These are phyloP conservation scores for Leptinotarsa defecta DNA, from an alignment of 1,140 invertebrate genomes.

Conservation along the genomic window DNA sequence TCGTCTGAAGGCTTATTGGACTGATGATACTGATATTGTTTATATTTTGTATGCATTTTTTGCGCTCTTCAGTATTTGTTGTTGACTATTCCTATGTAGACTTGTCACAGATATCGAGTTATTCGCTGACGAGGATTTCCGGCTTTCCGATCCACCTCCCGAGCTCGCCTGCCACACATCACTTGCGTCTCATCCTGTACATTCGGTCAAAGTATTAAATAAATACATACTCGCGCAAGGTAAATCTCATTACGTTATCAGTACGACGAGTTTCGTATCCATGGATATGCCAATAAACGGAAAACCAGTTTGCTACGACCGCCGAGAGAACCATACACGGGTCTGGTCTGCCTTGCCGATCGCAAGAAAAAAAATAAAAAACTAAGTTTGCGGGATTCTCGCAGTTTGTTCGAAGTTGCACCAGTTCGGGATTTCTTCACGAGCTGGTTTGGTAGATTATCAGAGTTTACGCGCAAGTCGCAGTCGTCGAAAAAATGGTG, in stretches of 20 bases:
- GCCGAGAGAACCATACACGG: slow-evolving; percentile 1
- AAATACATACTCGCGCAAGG: slow-evolving; percentile 14
- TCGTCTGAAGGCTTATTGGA: neutral
- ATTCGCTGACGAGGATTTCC: neutral
- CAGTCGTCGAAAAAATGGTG: neutral
- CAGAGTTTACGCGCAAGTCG: neutral
- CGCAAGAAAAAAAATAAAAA: neutral
- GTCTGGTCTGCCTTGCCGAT: neutral
- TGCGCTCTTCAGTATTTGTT: neutral
- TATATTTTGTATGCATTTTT: neutral
- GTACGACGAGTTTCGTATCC: slow-evolving; percentile 16
- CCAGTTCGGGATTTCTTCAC: neutral
- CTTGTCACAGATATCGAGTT: neutral
- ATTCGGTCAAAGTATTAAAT: slow-evolving; percentile 11
- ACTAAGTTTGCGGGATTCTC: neutral
- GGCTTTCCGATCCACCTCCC: neutral
- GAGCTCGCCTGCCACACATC: neutral
- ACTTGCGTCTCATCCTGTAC: neutral
- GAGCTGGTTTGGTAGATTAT: neutral
- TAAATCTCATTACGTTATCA: slow-evolving; percentile 28
- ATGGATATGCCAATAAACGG: slow-evolving; percentile 12
- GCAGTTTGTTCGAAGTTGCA: neutral
- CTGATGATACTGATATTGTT: neutral
- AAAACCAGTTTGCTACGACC: slow-evolving; percentile 21
- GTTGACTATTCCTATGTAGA: neutral